Percentiles rank a stretch among this genome's conserved stretches.
phyloP scores from a whole-genome alignment of 2,888 invertebrate species.

The Octonoba sinensis region DNA sequence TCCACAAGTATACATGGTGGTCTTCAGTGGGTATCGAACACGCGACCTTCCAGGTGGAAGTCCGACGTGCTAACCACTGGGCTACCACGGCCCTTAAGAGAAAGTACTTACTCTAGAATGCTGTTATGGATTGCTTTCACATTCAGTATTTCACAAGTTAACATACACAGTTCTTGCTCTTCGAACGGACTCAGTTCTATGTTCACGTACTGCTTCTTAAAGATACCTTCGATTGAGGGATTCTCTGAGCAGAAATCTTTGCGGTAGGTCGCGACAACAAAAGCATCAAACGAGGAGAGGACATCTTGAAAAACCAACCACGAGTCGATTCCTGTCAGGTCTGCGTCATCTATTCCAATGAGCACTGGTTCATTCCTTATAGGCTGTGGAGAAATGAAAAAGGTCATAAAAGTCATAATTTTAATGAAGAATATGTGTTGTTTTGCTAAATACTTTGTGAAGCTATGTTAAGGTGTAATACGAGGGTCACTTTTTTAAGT shows the following conservation, averaged over 20 bases:
- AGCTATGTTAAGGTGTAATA: too few species aligned
- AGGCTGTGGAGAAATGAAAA: not conserved
- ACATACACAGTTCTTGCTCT: not conserved
- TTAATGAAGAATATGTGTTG: too few species aligned
- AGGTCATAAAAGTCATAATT: too few species aligned
- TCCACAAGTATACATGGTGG: too few species aligned
- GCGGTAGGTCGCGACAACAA: constrained; percentile 1
- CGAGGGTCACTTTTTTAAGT: too few species aligned
- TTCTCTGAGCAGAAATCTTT: not conserved
- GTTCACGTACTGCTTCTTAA: not conserved
- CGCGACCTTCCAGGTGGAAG: too few species aligned
- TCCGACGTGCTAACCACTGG: too few species aligned
- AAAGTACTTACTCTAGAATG: constrained; percentile 5
- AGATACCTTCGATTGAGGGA: constrained; percentile 1
- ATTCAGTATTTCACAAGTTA: constrained; percentile 8
- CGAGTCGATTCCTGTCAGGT: constrained; percentile 18
- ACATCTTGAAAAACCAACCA: constrained; percentile 29
- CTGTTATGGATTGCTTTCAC: constrained; percentile 20
- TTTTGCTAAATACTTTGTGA: too few species aligned
- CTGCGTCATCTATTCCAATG: constrained; percentile 15
- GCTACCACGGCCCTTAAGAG: not conserved
- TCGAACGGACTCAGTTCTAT: not conserved
- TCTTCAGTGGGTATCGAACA: too few species aligned
- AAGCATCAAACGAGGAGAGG: not conserved
- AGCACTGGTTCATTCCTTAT: not conserved